Conservation (phyloP, 2,888 invertebrate species). For the Ochropacha duplaris region DNA sequence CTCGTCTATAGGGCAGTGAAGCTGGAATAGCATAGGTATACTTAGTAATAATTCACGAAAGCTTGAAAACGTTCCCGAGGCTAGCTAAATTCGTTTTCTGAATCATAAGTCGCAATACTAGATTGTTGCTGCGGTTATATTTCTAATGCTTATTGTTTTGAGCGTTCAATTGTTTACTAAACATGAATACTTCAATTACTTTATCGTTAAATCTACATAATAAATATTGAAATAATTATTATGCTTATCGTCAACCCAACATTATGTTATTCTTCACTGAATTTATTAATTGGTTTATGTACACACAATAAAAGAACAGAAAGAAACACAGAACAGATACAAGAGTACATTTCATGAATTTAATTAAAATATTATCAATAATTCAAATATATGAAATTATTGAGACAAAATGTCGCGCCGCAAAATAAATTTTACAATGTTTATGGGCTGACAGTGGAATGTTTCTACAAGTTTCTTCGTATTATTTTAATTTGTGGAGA, state of each 20-base stretch:
- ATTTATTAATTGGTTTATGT: too few species aligned
- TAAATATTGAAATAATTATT: neutral
- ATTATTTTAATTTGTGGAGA: neutral
- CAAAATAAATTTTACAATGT: neutral
- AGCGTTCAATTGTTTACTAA: neutral
- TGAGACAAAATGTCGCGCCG: neutral
- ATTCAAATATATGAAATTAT: neutral
- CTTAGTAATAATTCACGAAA: slow-evolving; percentile 33
- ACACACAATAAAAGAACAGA: too few species aligned
- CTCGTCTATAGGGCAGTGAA: slow-evolving; percentile 21
- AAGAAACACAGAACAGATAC: too few species aligned
- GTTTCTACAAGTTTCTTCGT: neutral
- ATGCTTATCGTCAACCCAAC: too few species aligned
- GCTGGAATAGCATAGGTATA: slow-evolving; percentile 29
- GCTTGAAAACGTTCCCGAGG: slow-evolving; percentile 50
- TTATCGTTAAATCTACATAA: too few species aligned
- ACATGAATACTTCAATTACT: neutral
- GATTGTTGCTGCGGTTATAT: slow-evolving; percentile 31
- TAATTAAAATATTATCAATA: too few species aligned
- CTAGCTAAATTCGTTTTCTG: slow-evolving; percentile 54
- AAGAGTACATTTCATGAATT: too few species aligned
- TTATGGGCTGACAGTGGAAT: neutral
- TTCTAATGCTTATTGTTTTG: slow-evolving; percentile 24
- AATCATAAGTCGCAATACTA: slow-evolving; percentile 59
- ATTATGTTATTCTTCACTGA: too few species aligned